Conservation (phyloP, 2,113 vertebrate genomes). For the Urocitellus parryii region DNA sequence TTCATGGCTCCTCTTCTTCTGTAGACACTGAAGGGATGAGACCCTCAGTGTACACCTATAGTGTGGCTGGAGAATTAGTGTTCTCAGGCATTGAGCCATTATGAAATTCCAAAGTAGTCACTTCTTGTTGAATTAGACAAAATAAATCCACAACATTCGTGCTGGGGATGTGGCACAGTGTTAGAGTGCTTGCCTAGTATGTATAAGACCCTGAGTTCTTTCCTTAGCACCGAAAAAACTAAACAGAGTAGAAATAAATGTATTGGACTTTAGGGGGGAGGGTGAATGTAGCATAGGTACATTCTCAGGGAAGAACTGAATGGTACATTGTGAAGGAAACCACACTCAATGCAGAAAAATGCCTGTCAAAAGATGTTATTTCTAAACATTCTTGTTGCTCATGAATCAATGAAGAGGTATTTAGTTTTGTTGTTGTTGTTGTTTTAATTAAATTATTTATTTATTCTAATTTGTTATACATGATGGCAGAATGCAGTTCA, state of each 20-base stretch:
- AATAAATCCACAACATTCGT: background rate
- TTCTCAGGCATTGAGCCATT: conserved; percentile 51
- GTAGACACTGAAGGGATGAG: conserved; percentile 27
- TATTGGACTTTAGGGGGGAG: background rate
- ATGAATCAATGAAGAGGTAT: conserved; percentile 1
- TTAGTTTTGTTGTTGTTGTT: background rate
- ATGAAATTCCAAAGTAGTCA: conserved; percentile 46
- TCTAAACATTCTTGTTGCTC: background rate
- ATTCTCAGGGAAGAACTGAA: conserved; percentile 50
- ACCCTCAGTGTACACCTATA: background rate
- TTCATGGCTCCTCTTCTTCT: conserved; percentile 48
- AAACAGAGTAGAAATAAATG: conserved; percentile 41
- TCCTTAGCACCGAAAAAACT: too few species aligned
- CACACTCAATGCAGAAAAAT: background rate
- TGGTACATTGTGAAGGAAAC: background rate
- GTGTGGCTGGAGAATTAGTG: background rate
- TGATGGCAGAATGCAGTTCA: too few species aligned
- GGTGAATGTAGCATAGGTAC: background rate
- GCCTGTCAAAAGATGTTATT: background rate
- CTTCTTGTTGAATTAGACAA: background rate
- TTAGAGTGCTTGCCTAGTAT: too few species aligned
- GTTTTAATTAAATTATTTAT: too few species aligned
- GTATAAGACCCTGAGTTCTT: too few species aligned
- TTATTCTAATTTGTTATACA: too few species aligned
- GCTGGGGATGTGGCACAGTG: background rate